Evolutionary conservation across 2,113 vertebrate genomes (phyloP).

Genomic region (Sylvilagus bachmani): DNA sequence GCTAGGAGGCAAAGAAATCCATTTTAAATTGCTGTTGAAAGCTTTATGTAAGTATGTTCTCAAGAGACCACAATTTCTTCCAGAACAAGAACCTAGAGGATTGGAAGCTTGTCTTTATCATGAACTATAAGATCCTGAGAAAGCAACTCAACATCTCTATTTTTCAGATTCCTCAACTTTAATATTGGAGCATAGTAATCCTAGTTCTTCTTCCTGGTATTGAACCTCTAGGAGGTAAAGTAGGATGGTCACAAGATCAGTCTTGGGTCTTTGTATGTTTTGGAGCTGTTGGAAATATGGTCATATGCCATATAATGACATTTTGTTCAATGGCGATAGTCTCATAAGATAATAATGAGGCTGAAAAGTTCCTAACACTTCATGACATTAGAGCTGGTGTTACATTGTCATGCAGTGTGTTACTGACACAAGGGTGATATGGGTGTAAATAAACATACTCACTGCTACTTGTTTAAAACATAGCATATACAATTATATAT

Average conservation of each 20-base stretch:
- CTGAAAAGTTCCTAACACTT: no score
- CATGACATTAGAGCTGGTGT: no score
- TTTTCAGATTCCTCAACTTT: neutral
- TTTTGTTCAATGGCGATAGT: no score
- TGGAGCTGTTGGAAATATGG: neutral
- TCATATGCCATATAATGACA: no score
- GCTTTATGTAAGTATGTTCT: neutral
- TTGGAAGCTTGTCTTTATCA: neutral
- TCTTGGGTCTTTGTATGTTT: neutral
- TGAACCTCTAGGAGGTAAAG: neutral
- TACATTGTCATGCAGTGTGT: no score
- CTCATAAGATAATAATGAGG: no score
- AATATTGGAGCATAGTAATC: slow-evolving; percentile 43
- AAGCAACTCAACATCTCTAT: slow-evolving; percentile 52
- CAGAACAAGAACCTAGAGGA: neutral
- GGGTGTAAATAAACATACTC: no score
- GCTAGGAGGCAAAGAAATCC: neutral
- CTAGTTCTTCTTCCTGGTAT: slow-evolving; percentile 28
- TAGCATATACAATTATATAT: no score
- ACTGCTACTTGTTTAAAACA: no score
- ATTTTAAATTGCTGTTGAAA: neutral
- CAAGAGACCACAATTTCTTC: neutral
- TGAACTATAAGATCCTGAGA: neutral
- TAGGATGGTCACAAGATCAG: neutral
- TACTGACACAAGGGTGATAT: no score